Percentiles rank a stretch among this genome's conserved stretches.
phyloP scores from a whole-genome alignment of 2,797 vertebrate genomes.

The Crypturellus tataupa region DNA sequence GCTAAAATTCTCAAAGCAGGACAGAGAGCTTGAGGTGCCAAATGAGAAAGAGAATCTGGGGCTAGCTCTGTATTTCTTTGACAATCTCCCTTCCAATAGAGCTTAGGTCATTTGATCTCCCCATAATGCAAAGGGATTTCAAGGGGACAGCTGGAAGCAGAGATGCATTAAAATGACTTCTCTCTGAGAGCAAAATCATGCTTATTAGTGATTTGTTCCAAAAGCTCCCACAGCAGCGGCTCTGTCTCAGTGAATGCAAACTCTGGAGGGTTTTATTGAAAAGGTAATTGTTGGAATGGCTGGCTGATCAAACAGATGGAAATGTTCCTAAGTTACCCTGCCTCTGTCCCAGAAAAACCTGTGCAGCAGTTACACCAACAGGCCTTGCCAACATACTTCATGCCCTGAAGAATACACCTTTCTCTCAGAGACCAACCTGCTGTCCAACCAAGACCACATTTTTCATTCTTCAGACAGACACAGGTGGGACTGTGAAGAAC shows the following conservation, averaged over 20 bases:
- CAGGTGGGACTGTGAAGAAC: not conserved
- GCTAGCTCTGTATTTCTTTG: not conserved
- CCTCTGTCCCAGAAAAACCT: not conserved
- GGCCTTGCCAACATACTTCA: not conserved
- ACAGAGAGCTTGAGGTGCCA: not conserved
- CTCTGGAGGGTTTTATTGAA: conserved; percentile 18
- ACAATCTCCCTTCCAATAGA: not conserved
- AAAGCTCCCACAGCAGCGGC: not conserved
- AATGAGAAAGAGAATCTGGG: not conserved
- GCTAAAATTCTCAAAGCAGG: not conserved
- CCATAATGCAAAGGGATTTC: conserved; percentile 13
- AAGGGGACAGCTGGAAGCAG: conserved; percentile 51
- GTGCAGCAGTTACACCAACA: not conserved
- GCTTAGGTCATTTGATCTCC: conserved; percentile 44
- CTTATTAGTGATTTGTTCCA: conserved; percentile 44
- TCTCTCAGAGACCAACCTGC: not conserved
- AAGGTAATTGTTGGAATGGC: not conserved
- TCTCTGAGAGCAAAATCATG: conserved; percentile 28
- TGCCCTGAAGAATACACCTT: not conserved
- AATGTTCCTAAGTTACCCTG: not conserved
- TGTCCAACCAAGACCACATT: not conserved
- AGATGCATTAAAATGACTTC: not conserved
- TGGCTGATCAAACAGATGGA: conserved; percentile 14
- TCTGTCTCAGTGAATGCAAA: not conserved
- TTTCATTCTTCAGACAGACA: not conserved